Percentiles rank a stretch among this genome's conserved stretches.
Conservation (phyloP, 2,113 vertebrate genomes). For the Bubo scandiacus region DNA sequence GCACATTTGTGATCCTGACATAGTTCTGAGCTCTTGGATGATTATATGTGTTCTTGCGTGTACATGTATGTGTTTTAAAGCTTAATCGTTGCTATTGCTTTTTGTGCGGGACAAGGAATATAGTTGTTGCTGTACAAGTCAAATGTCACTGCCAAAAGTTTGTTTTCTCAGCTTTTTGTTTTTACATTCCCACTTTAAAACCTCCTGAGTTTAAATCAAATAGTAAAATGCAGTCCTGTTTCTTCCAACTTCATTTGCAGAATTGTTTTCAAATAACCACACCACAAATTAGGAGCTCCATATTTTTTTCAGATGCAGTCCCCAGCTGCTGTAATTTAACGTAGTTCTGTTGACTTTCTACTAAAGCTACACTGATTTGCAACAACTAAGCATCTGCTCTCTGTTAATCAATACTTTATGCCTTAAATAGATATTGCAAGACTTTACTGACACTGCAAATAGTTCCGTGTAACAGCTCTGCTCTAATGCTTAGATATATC, state of each 20-base stretch:
- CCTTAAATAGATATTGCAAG: neutral
- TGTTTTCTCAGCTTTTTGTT: constrained; percentile 6
- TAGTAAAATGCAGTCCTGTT: neutral
- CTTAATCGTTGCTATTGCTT: constrained; percentile 24
- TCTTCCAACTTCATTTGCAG: neutral
- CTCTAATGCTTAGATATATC: neutral
- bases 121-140: neutral
- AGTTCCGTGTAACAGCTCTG: neutral
- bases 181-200: neutral
- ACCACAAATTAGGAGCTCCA: neutral
- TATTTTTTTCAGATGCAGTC: neutral
- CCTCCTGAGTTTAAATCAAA: neutral
- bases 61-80: constrained; percentile 13
- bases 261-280: neutral
- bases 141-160: constrained; percentile 17
- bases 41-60: neutral
- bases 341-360: neutral
- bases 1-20: neutral
- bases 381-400: neutral
- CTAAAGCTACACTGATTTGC: neutral
- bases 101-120: neutral
- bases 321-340: neutral
- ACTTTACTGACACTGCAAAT: neutral
- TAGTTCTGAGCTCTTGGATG: neutral
- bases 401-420: neutral